phyloP scores from a whole-genome alignment of 2,888 invertebrate genomes.

The Zonitis immaculata region DNA sequence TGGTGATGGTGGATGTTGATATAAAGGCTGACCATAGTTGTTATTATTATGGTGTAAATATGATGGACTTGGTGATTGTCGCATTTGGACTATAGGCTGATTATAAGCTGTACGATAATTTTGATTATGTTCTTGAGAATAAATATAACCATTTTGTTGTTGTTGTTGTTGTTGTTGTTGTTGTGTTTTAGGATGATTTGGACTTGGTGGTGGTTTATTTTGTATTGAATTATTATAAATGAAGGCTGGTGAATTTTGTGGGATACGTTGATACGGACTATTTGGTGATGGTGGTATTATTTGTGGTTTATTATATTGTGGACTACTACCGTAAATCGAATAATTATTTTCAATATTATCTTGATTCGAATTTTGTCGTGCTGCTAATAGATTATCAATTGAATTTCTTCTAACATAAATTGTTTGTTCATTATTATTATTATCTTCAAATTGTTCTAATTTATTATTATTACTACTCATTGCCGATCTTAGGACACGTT shows the following conservation, averaged over 20 bases:
- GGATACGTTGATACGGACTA: conserved; percentile 36
- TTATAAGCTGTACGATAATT: conserved; percentile 9
- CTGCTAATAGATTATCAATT: conserved; percentile 30
- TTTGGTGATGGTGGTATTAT: not conserved
- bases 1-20: conserved; percentile 43
- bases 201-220: conserved; percentile 7
- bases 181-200: conserved; percentile 13
- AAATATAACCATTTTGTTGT: conserved; percentile 5
- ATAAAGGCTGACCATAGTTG: conserved; percentile 19
- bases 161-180: conserved; percentile 3
- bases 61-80: conserved; percentile 29
- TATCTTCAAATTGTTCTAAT: conserved; percentile 49
- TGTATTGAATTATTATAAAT: not conserved
- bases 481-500: conserved; percentile 77
- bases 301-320: conserved; percentile 34
- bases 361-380: conserved; percentile 33
- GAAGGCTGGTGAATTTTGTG: conserved; percentile 29
- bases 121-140: conserved; percentile 11
- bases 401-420: conserved; percentile 38
- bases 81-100: conserved; percentile 17
- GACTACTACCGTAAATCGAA: conserved; percentile 26
- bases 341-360: conserved; percentile 2
- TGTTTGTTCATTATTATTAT: conserved; percentile 21
- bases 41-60: conserved; percentile 5
- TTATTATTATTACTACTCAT: conserved; percentile 59